Evolutionary conservation across 2,888 invertebrate species (phyloP).

Genomic region (Sminthurides aquaticus): DNA sequence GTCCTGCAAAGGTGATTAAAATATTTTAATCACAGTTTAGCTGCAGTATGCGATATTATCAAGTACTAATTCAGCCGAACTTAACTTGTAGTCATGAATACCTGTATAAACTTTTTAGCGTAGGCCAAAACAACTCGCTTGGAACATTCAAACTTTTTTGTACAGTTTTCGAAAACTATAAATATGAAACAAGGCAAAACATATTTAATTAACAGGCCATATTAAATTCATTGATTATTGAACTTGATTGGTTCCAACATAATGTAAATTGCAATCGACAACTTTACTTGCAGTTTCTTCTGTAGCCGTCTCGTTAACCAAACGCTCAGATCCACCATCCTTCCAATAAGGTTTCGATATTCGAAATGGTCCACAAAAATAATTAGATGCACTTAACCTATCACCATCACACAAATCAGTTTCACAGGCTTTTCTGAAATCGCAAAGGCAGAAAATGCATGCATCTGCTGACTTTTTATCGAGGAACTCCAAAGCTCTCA

Average conservation of each 20-base stretch:
- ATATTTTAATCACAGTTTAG: no score
- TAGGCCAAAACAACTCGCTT: neutral
- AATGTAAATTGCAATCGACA: no score
- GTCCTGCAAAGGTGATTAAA: neutral
- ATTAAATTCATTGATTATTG: no score
- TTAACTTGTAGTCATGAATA: no score
- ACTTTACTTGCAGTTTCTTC: neutral
- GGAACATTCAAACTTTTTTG: neutral
- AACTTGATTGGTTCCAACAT: no score
- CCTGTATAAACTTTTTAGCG: no score
- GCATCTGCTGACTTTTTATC: neutral
- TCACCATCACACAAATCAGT: neutral
- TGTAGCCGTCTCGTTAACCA: neutral
- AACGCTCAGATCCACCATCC: neutral
- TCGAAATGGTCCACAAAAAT: neutral
- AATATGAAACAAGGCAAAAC: neutral
- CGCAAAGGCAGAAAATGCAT: neutral
- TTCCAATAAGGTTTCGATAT: slow-evolving; percentile 2
- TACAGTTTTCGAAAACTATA: neutral
- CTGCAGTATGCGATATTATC: no score
- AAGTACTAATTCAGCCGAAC: no score
- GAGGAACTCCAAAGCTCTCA: neutral
- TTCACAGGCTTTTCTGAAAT: neutral
- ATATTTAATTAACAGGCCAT: no score
- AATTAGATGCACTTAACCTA: neutral